Percentiles rank a stretch among this genome's conserved stretches.
These are phyloP conservation scores for Drosophila glabriapex DNA, from an alignment of 2,888 invertebrate genomes.

Conservation along the genomic window DNA sequence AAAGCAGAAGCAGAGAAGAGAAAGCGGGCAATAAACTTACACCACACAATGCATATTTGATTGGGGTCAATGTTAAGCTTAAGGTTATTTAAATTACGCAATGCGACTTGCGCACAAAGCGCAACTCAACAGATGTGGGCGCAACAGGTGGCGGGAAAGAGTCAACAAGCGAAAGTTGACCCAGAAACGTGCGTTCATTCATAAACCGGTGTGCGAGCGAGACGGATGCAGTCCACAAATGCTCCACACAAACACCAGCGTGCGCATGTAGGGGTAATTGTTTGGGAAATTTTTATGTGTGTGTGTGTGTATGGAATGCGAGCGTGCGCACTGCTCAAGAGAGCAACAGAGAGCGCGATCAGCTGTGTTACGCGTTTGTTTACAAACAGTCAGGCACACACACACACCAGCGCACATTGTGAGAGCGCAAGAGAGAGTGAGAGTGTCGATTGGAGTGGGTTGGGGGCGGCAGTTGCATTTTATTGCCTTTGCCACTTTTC, in stretches of 20 bases:
- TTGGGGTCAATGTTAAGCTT: slow-evolving; percentile 68
- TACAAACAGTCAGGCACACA: slow-evolving; percentile 41
- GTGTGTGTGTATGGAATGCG: slow-evolving; percentile 42
- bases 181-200: slow-evolving; percentile 76
- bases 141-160: slow-evolving; percentile 66
- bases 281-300: slow-evolving; percentile 76
- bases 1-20: slow-evolving; percentile 13
- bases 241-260: slow-evolving; percentile 46
- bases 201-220: slow-evolving; percentile 60
- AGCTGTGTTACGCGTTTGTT: slow-evolving; percentile 49
- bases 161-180: slow-evolving; percentile 62
- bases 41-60: slow-evolving; percentile 51
- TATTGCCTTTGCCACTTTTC: slow-evolving; percentile 32
- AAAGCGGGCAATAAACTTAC: slow-evolving; percentile 33
- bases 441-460: neutral
- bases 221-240: slow-evolving; percentile 52
- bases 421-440: neutral
- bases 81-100: slow-evolving; percentile 41
- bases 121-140: slow-evolving; percentile 2
- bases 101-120: slow-evolving; percentile 55
- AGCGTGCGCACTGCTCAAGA: slow-evolving; percentile 62
- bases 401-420: slow-evolving; percentile 33
- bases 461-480: slow-evolving; percentile 24
- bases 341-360: slow-evolving; percentile 38
- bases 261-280: slow-evolving; percentile 78